These are phyloP conservation scores for Polydrusus cervinus DNA, from an alignment of 2,888 invertebrate species.

Conservation along the genomic window DNA sequence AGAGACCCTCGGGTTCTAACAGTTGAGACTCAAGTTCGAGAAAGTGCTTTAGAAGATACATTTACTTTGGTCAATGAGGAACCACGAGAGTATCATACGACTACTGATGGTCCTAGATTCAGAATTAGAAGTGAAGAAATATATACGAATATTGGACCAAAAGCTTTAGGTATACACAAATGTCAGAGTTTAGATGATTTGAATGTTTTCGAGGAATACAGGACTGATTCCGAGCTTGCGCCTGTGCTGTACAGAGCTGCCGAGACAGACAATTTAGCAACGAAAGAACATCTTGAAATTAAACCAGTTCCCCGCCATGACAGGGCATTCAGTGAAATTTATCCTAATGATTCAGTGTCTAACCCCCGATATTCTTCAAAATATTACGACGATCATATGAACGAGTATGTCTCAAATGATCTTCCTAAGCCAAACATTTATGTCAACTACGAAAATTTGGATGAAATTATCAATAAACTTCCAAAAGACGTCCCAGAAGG, in stretches of 20 bases:
- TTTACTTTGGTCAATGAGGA: constrained; percentile 34
- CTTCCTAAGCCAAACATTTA: constrained; percentile 50
- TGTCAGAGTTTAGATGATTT: constrained; percentile 62
- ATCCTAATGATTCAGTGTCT: constrained; percentile 59
- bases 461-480: constrained; percentile 61
- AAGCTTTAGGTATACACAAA: constrained; percentile 49
- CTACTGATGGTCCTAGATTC: neutral
- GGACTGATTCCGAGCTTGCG: constrained; percentile 31
- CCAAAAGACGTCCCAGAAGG: constrained; percentile 59
- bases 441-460: constrained; percentile 60
- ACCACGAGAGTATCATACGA: neutral
- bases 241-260: constrained; percentile 54
- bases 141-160: constrained; percentile 21
- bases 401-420: constrained; percentile 24
- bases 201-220: constrained; percentile 49
- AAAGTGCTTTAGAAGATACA: constrained; percentile 49
- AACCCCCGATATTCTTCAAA: constrained; percentile 56
- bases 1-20: constrained; percentile 62
- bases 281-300: constrained; percentile 24
- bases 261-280: constrained; percentile 56
- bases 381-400: constrained; percentile 14
- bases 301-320: constrained; percentile 12
- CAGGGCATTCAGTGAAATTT: constrained; percentile 41
- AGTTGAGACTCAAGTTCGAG: constrained; percentile 59
- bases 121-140: constrained; percentile 20